A percentile compares a stretch with the other conserved stretches of the same genome.
phyloP scores from a whole-genome alignment of 2,797 vertebrate species.

The Dallia pectoralis region DNA sequence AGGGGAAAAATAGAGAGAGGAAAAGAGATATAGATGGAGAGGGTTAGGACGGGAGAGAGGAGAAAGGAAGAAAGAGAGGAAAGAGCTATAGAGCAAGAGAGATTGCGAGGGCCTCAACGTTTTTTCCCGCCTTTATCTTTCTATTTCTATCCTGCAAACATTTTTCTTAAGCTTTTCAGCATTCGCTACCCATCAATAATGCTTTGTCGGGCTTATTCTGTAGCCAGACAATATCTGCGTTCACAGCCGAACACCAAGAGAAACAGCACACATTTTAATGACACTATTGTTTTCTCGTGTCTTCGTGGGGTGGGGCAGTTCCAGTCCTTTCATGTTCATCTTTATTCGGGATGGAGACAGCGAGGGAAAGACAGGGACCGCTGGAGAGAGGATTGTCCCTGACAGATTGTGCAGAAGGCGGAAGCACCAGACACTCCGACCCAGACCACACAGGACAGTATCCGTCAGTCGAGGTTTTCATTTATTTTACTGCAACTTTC shows the following conservation, averaged over 20 bases:
- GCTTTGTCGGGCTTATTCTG: constrained; percentile 46
- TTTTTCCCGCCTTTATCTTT: constrained; percentile 59
- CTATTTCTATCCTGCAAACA: constrained; percentile 42
- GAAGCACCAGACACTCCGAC: no score
- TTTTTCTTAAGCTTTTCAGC: constrained; percentile 46
- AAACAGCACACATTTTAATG: constrained; percentile 61
- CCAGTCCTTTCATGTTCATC: no score
- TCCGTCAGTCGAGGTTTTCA: no score
- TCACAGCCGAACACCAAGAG: constrained; percentile 40
- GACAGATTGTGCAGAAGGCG: no score
- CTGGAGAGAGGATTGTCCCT: no score
- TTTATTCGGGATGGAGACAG: no score
- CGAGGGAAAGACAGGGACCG: no score
- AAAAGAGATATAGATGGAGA: constrained; percentile 2
- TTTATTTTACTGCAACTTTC: no score
- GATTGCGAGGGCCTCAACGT: constrained; percentile 41
- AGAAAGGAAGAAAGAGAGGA: background rate
- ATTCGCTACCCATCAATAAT: constrained; percentile 52
- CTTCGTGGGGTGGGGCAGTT: no score
- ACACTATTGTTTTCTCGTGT: constrained; percentile 29
- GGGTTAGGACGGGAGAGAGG: background rate
- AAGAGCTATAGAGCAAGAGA: constrained; percentile 13
- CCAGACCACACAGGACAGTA: no score
- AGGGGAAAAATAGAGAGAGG: constrained; percentile 2
- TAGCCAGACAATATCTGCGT: constrained; percentile 47